A percentile compares a stretch with the other conserved stretches of the same genome.
Evolutionary conservation across 2,797 vertebrate genomes (phyloP).

Genomic region (Esox masquinongy): DNA sequence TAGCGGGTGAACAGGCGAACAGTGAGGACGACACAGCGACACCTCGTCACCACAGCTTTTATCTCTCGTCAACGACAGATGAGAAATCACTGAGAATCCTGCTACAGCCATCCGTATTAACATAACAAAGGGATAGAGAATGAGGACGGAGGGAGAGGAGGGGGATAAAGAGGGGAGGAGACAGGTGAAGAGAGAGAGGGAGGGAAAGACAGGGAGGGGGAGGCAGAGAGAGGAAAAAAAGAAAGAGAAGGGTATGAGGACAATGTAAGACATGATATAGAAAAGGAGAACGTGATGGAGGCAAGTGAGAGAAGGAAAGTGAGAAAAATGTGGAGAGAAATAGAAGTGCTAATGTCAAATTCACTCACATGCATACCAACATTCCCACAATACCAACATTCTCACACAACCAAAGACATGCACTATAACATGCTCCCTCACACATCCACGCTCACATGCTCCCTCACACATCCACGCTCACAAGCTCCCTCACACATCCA

Average conservation of each 20-base stretch:
- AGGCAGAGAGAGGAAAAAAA: background rate
- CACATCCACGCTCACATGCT: no score
- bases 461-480: no score
- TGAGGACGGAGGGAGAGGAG: constrained; percentile 70
- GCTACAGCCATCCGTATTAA: constrained; percentile 97
- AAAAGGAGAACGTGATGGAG: no score
- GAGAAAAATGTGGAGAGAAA: no score
- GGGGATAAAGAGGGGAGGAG: constrained; percentile 68
- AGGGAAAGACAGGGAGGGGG: background rate
- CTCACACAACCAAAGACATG: no score
- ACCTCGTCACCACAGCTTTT: constrained; percentile 98
- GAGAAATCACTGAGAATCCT: constrained; percentile 97
- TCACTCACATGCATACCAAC: no score
- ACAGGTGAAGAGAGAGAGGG: constrained; percentile 55
- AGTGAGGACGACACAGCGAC: constrained; percentile 96
- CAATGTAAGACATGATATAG: no score
- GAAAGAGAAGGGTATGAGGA: background rate
- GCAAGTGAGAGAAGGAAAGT: no score
- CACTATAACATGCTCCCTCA: no score
- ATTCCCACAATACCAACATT: no score
- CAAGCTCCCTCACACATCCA: no score
- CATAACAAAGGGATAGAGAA: constrained; percentile 95
- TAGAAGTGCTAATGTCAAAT: no score
- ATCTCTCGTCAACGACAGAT: constrained; percentile 94
- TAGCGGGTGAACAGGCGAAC: constrained; percentile 95